Conservation (phyloP, 1,140 invertebrate genomes). For the Zaprionus ghesquierei region DNA sequence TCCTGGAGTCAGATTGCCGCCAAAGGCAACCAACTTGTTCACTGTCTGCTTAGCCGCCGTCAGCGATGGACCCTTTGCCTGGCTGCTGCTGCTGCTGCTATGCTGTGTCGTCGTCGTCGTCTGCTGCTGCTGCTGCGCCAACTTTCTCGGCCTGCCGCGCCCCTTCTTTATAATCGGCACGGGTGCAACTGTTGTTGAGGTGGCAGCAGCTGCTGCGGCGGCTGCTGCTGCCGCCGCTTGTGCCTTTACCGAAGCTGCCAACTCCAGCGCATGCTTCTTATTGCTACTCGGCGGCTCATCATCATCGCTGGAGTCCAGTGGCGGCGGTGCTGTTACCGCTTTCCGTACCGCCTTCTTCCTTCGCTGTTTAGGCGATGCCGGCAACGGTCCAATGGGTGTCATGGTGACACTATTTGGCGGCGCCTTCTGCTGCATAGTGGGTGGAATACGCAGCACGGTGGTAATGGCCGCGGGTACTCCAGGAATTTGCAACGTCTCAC, state of each 20-base stretch:
- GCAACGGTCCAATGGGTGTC: slow-evolving; percentile 60
- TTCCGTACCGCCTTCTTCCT: slow-evolving; percentile 66
- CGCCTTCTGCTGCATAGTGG: slow-evolving; percentile 43
- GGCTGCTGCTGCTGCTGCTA: slow-evolving; percentile 46
- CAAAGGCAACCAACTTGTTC: slow-evolving; percentile 33
- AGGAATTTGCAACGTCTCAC: slow-evolving; percentile 64
- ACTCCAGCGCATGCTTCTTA: slow-evolving; percentile 52
- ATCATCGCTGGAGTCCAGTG: slow-evolving; percentile 73
- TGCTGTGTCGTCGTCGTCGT: slow-evolving; percentile 27
- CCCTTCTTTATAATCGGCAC: slow-evolving; percentile 55
- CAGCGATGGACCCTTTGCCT: slow-evolving; percentile 70
- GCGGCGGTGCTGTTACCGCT: slow-evolving; percentile 20
- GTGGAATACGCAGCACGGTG: slow-evolving; percentile 49
- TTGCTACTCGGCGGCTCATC: slow-evolving; percentile 51
- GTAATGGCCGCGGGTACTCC: slow-evolving; percentile 76
- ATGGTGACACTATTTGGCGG: slow-evolving; percentile 58
- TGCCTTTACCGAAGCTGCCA: slow-evolving; percentile 3
- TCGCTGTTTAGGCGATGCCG: slow-evolving; percentile 59
- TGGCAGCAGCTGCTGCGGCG: slow-evolving; percentile 3
- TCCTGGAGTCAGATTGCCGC: slow-evolving; percentile 28
- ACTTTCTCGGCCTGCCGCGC: slow-evolving; percentile 74
- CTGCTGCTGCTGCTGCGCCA: slow-evolving; percentile 34
- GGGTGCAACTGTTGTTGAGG: slow-evolving; percentile 19
- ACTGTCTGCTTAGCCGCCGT: slow-evolving; percentile 75
- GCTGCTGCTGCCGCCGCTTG: slow-evolving; percentile 6